Evolutionary conservation across 2,113 vertebrate species (phyloP).

Genomic region (Nothobranchius kuhntae): DNA sequence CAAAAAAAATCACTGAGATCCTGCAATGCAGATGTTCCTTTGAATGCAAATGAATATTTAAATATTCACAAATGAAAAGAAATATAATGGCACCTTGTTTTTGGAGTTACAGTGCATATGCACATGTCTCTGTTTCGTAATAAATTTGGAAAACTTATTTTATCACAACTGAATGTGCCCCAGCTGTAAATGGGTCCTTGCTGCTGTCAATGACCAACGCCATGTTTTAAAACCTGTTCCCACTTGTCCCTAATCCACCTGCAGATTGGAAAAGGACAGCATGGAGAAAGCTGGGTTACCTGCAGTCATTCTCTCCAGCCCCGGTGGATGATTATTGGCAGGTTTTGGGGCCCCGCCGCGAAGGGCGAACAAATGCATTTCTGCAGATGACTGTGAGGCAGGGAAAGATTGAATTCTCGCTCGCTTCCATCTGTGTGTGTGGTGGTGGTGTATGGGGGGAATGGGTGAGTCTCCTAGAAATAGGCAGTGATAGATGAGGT

Average conservation of each 20-base stretch:
- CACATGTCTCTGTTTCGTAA: too few relatives aligned
- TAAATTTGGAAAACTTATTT: too few relatives aligned
- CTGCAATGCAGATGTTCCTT: too few relatives aligned
- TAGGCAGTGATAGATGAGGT: conserved; percentile 81
- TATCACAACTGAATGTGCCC: neutral
- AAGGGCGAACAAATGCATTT: conserved; percentile 73
- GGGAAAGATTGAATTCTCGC: conserved; percentile 76
- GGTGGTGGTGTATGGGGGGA: conserved; percentile 27
- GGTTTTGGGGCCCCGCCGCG: conserved; percentile 55
- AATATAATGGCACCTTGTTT: too few relatives aligned
- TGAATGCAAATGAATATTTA: too few relatives aligned
- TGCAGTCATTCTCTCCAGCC: conserved; percentile 58
- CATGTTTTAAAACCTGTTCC: conserved; percentile 29
- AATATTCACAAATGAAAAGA: too few relatives aligned
- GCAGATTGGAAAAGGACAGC: conserved; percentile 72
- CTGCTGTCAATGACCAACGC: conserved; percentile 16
- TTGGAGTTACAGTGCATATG: too few relatives aligned
- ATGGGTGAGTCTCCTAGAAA: conserved; percentile 68
- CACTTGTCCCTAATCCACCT: conserved; percentile 65
- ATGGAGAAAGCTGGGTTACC: conserved; percentile 61
- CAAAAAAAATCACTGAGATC: too few relatives aligned
- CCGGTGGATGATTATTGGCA: conserved; percentile 58
- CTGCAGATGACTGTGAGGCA: conserved; percentile 73
- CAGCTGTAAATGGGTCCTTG: neutral
- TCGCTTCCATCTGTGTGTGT: conserved; percentile 51